These are phyloP conservation scores for Mesorhabditis spiculigera DNA, from an alignment of 2,888 invertebrate species.

Conservation along the genomic window DNA sequence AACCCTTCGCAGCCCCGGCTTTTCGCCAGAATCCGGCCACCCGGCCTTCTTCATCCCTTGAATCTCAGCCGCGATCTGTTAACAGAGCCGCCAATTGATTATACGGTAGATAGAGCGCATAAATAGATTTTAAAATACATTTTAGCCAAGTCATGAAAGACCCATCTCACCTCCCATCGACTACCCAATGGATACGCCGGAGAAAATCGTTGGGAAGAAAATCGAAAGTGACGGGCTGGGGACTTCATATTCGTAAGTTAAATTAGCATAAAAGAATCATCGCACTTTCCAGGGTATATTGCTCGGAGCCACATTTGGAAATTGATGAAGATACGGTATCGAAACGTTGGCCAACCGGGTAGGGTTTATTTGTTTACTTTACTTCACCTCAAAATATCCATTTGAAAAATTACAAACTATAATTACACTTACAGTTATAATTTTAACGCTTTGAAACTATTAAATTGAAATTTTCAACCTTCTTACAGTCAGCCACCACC, in stretches of 20 bases:
- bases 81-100: not conserved
- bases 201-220: not conserved
- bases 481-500: too few relatives aligned
- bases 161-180: not conserved
- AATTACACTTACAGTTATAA: not conserved
- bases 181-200: not conserved
- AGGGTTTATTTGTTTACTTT: not conserved
- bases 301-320: conserved; percentile 1
- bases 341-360: not conserved
- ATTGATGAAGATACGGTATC: not conserved
- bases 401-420: too few relatives aligned
- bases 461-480: not conserved
- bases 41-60: not conserved
- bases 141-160: not conserved
- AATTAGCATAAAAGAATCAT: not conserved
- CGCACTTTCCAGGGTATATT: not conserved
- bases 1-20: not conserved
- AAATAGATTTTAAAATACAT: not conserved
- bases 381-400: too few relatives aligned
- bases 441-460: not conserved
- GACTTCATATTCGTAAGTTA: not conserved
- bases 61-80: not conserved
- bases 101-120: not conserved
- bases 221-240: not conserved
- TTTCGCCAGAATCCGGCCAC: not conserved